A percentile compares a stretch with the other conserved stretches of the same genome.
These are phyloP conservation scores for Mnemiopsis leidyi DNA, from an alignment of 37 sponge, comb jelly and placozoan genomes.

Conservation along the genomic window DNA sequence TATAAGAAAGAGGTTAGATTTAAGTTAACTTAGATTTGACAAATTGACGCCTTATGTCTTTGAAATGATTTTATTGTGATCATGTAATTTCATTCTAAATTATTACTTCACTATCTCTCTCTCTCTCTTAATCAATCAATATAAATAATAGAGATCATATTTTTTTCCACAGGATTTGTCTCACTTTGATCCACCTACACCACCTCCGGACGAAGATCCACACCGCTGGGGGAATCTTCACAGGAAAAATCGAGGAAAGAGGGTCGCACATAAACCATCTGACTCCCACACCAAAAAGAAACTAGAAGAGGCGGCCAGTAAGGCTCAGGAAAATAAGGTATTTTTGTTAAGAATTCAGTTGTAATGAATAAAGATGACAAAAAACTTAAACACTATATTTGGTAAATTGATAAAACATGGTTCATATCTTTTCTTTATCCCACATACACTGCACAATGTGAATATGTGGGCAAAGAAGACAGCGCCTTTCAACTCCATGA, in stretches of 20 bases:
- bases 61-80: not conserved
- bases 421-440: no score
- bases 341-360: no score
- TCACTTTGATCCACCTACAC: slow-evolving; percentile 64
- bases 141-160: no score
- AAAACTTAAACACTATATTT: no score
- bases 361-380: no score
- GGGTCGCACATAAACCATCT: slow-evolving; percentile 23
- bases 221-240: not conserved
- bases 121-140: no score
- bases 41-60: not conserved
- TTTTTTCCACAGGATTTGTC: slow-evolving; percentile 20
- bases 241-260: slow-evolving; percentile 17
- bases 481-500: no score
- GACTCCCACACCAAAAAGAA: not conserved
- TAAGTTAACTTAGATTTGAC: no score
- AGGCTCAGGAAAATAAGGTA: not conserved
- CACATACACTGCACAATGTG: no score
- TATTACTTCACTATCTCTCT: not conserved
- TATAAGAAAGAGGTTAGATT: slow-evolving; percentile 51
- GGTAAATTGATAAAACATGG: no score
- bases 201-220: slow-evolving; percentile 48
- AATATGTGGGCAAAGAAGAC: no score
- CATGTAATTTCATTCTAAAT: not conserved
- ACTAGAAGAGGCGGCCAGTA: not conserved